These are phyloP conservation scores for Bombyx mori DNA, from an alignment of 1,140 invertebrate species.

Conservation along the genomic window DNA sequence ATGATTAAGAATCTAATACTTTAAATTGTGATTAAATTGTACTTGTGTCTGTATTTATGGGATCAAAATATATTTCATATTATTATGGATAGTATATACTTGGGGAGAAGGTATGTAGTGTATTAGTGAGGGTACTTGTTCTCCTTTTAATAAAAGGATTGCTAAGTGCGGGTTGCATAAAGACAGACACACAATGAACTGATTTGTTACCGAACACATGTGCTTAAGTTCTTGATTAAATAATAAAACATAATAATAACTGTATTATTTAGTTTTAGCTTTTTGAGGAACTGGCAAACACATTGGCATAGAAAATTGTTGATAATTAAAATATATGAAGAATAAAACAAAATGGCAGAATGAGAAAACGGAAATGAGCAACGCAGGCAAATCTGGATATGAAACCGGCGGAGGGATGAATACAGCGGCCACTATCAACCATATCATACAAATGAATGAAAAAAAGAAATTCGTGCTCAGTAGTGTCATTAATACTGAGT, in stretches of 20 bases:
- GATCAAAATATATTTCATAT: too few species aligned
- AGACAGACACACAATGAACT: too few species aligned
- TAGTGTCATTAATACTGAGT: constrained; percentile 41
- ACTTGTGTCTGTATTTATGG: too few species aligned
- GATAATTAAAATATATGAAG: constrained; percentile 85
- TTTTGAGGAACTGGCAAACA: constrained; percentile 28
- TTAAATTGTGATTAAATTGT: too few species aligned
- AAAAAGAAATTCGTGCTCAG: constrained; percentile 60
- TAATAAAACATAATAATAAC: neutral
- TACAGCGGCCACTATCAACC: constrained; percentile 73
- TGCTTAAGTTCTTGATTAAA: too few species aligned
- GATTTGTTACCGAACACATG: too few species aligned
- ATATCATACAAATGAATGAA: constrained; percentile 75
- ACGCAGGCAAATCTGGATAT: constrained; percentile 89
- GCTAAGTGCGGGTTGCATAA: too few species aligned
- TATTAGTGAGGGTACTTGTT: too few species aligned
- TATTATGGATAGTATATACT: too few species aligned
- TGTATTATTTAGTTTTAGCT: constrained; percentile 31
- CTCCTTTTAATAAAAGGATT: too few species aligned
- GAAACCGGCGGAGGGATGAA: constrained; percentile 77
- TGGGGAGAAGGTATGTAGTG: too few species aligned
- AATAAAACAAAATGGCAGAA: constrained; percentile 89
- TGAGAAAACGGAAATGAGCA: constrained; percentile 86
- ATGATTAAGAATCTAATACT: too few species aligned
- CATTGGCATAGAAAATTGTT: constrained; percentile 75